Conservation (phyloP, 2,888 invertebrate genomes). For the Griposia aprilina region DNA sequence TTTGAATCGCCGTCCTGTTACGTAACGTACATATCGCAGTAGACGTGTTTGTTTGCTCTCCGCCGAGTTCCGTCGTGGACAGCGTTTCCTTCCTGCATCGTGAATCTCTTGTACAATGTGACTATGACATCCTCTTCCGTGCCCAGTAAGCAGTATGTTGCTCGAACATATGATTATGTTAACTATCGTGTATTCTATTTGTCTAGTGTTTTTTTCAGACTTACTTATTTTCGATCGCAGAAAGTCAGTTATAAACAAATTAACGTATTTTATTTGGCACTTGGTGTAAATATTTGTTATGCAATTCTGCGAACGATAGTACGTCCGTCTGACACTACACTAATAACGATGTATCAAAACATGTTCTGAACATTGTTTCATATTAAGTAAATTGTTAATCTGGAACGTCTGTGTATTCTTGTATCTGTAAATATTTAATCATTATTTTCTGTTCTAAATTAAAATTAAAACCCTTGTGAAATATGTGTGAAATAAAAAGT, state of each 20-base stretch:
- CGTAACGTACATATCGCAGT: conserved; percentile 86
- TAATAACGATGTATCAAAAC: conserved; percentile 56
- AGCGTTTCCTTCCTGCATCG: conserved; percentile 65
- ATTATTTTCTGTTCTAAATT: conserved; percentile 84
- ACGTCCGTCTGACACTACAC: conserved; percentile 50
- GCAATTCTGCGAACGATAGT: conserved; percentile 52
- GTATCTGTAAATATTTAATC: conserved; percentile 87
- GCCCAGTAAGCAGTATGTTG: conserved; percentile 36
- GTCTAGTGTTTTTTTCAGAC: conserved; percentile 48
- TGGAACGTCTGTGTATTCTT: conserved; percentile 86
- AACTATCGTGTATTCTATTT: conserved; percentile 32
- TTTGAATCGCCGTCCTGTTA: conserved; percentile 83
- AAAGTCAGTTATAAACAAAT: conserved; percentile 50
- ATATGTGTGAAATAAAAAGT: conserved; percentile 89
- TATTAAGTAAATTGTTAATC: conserved; percentile 85
- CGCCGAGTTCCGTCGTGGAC: conserved; percentile 43
- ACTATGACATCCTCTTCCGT: conserved; percentile 18
- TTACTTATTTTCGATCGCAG: conserved; percentile 58
- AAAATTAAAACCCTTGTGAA: conserved; percentile 86
- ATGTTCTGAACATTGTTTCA: conserved; percentile 74
- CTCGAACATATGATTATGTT: conserved; percentile 47
- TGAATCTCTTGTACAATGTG: conserved; percentile 69
- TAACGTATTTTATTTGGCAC: conserved; percentile 55
- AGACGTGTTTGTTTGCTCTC: conserved; percentile 67
- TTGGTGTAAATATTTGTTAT: conserved; percentile 63